A percentile compares a stretch with the other conserved stretches of the same genome.
These are phyloP conservation scores for Euura saliciscinereae DNA, from an alignment of 1,140 invertebrate genomes.

Conservation along the genomic window DNA sequence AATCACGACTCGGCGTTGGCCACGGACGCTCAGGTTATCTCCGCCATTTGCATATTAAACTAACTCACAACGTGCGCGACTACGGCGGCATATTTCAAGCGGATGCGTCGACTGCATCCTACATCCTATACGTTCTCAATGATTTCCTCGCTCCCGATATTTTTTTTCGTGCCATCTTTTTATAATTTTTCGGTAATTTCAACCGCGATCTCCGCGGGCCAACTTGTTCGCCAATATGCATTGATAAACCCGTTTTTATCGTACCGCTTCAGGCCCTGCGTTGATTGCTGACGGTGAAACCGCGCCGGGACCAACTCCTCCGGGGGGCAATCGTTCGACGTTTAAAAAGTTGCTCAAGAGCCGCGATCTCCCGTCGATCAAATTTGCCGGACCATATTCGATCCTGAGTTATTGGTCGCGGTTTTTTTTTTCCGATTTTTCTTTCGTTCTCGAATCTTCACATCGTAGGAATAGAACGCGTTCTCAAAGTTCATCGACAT, in stretches of 20 bases:
- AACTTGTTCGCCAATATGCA: constrained; percentile 46
- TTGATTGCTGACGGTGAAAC: constrained; percentile 34
- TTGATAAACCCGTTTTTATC: constrained; percentile 42
- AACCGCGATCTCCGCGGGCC: constrained; percentile 19
- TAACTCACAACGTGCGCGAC: constrained; percentile 50
- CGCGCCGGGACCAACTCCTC: neutral
- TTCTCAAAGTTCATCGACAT: too few relatives aligned
- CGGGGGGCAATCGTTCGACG: neutral
- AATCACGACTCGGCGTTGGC: constrained; percentile 58
- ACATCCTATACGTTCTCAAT: neutral
- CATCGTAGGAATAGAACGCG: too few relatives aligned
- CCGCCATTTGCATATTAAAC: constrained; percentile 59
- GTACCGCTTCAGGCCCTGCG: constrained; percentile 1
- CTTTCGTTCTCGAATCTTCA: too few relatives aligned
- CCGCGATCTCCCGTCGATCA: too few relatives aligned
- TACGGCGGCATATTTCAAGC: constrained; percentile 53
- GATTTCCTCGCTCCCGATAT: neutral
- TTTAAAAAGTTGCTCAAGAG: neutral
- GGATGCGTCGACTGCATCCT: constrained; percentile 15
- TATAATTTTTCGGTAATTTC: neutral
- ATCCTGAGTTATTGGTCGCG: too few relatives aligned
- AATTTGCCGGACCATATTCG: too few relatives aligned
- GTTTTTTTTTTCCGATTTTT: too few relatives aligned
- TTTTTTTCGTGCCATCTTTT: too few relatives aligned
- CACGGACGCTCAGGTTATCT: constrained; percentile 57